Evolutionary conservation across 2,888 invertebrate genomes (phyloP), one percentile per base, ranked within the genome.

Genomic region (Rhyacophila evoluta): DNA sequence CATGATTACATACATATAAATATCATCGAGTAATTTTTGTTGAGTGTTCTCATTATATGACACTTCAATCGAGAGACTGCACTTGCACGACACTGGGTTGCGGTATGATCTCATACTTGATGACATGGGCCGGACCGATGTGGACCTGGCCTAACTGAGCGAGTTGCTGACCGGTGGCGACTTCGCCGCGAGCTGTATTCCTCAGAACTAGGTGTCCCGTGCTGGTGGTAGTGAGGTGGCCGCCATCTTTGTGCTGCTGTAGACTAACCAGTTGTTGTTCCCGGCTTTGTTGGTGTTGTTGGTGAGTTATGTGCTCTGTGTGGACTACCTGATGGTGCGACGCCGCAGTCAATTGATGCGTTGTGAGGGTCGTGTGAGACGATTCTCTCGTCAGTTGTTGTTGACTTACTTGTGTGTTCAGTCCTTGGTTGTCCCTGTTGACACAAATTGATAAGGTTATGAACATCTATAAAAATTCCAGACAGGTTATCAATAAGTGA

Each of bases 81-180:
- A 90, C 89, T 81, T 89, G 89, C 0, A 90, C 89, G 1, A 89
- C 89, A 0, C 88, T 87, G 4, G 86, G 85, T 25, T 88, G 90
- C 1, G 91, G 91, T 81, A 91, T 87, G 27, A 91, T 91, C 86
- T 92, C 92, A 84, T 91, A 92, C 85, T 92, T 92, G 83, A 91
- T 91, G 77, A 92, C 86, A 83, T 86, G 86, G 74, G 86, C 85
- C 38, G 85, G 84, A 77, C 86, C 86, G 78, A 85, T 85, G 82
- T 85, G 86, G 72, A 86, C 82, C 15, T 86, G 86, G 79, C 85
- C 85, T 28, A 87, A 85, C 77, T 86, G 86, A 1, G 89, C 79
- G 85, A 90, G 73, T 86, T 86, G 83, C 87, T 89, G 82, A 86
- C 87, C 55, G 86, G 90, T 81, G 86, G 86, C 38, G 86, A 90